A percentile compares a stretch with the other conserved stretches of the same genome.
Conservation (phyloP, 2,888 invertebrate genomes). For the Aproaerema taeniolella region DNA sequence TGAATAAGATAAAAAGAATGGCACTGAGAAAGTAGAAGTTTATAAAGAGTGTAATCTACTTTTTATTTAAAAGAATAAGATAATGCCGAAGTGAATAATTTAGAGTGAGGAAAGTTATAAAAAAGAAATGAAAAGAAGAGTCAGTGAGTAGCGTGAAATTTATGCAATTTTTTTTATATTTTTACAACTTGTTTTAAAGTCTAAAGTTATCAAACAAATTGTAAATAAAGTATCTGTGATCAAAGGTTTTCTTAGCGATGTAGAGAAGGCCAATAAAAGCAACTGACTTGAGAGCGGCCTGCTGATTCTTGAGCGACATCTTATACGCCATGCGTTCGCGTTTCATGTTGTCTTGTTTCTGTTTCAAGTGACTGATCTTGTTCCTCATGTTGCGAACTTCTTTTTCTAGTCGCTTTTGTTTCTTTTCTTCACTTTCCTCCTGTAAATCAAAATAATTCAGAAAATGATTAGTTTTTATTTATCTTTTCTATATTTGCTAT, state of each 20-base stretch:
- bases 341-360: constrained; percentile 86
- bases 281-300: constrained; percentile 81
- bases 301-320: constrained; percentile 89
- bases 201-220: background rate
- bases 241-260: constrained; percentile 13
- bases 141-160: too few relatives aligned
- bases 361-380: constrained; percentile 82
- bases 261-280: constrained; percentile 15
- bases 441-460: constrained; percentile 32
- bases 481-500: too few relatives aligned
- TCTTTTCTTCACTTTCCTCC: constrained; percentile 79
- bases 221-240: constrained; percentile 13
- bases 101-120: too few relatives aligned
- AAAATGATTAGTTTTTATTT: too few relatives aligned
- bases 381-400: constrained; percentile 80
- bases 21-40: too few relatives aligned
- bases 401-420: constrained; percentile 79
- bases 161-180: too few relatives aligned
- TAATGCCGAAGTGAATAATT: too few relatives aligned
- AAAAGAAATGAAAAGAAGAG: too few relatives aligned
- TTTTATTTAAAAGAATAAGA: too few relatives aligned
- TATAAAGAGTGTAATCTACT: too few relatives aligned
- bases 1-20: too few relatives aligned
- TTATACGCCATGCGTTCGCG: constrained; percentile 87
- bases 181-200: too few relatives aligned